Percentiles rank a stretch among this genome's conserved stretches.
These are phyloP conservation scores for Basileuterus tristriatus DNA, from an alignment of 2,797 vertebrate genomes.

Conservation along the genomic window DNA sequence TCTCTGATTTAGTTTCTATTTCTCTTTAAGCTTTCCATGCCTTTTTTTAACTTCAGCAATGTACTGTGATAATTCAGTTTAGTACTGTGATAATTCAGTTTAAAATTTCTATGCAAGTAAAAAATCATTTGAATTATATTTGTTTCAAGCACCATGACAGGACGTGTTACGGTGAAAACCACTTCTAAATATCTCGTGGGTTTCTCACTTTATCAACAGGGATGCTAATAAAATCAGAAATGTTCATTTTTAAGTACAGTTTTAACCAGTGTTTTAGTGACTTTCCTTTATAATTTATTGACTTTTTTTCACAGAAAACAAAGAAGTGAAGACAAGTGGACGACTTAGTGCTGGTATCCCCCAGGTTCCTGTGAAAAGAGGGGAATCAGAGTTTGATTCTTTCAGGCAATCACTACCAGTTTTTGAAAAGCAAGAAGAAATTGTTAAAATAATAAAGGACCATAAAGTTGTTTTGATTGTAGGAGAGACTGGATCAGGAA, in stretches of 20 bases:
- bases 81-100: neutral
- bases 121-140: neutral
- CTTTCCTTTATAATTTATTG: neutral
- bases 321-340: slow-evolving; percentile 83
- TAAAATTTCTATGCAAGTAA: neutral
- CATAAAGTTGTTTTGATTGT: slow-evolving; percentile 89
- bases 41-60: neutral
- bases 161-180: rapidly evolving
- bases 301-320: slow-evolving; percentile 74
- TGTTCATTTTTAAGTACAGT: neutral
- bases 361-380: slow-evolving; percentile 85
- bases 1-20: neutral
- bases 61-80: neutral
- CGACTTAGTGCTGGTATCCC: slow-evolving; percentile 86
- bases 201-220: neutral
- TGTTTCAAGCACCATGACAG: neutral
- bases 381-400: slow-evolving; percentile 84
- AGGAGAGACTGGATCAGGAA: slow-evolving; percentile 96
- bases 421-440: slow-evolving; percentile 85
- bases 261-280: neutral
- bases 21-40: neutral
- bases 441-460: slow-evolving; percentile 86
- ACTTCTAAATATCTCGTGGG: neutral
- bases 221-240: neutral
- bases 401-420: slow-evolving; percentile 88